Evolutionary conservation across 2,797 vertebrate species (phyloP).

Genomic region (Mus caroli): DNA sequence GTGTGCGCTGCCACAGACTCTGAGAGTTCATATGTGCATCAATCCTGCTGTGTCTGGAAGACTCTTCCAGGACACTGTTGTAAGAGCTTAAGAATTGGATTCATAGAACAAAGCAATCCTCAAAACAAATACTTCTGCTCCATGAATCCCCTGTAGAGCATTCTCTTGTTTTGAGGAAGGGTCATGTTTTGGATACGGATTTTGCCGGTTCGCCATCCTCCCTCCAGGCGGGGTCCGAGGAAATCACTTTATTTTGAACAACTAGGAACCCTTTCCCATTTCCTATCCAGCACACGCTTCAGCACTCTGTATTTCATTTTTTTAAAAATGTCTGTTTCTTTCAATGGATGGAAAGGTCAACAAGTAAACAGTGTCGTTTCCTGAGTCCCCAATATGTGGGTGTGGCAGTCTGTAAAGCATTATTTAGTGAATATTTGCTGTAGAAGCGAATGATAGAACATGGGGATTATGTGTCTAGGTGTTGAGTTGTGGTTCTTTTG

Average conservation of each 20-base stretch:
- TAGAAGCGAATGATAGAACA: conserved; percentile 22
- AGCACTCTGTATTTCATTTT: neutral
- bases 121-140: neutral
- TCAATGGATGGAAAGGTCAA: neutral
- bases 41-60: neutral
- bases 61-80: neutral
- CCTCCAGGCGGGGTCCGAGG: neutral
- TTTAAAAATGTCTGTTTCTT: neutral
- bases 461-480: neutral
- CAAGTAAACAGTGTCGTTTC: conserved; percentile 4
- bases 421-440: conserved; percentile 4
- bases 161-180: neutral
- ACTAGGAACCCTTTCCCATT: neutral
- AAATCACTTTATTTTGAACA: neutral
- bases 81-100: conserved; percentile 18
- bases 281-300: neutral
- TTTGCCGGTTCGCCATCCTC: neutral
- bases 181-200: neutral
- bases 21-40: neutral
- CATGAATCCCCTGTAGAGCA: neutral
- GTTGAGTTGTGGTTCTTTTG: conserved; percentile 20
- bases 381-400: neutral
- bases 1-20: neutral
- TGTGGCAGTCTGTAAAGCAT: neutral
- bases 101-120: neutral